Evolutionary conservation across 92 coral and sea anemone species (phyloP), one percentile per base, ranked within the genome.

Genomic region (Epizoanthus illoricatus): DNA sequence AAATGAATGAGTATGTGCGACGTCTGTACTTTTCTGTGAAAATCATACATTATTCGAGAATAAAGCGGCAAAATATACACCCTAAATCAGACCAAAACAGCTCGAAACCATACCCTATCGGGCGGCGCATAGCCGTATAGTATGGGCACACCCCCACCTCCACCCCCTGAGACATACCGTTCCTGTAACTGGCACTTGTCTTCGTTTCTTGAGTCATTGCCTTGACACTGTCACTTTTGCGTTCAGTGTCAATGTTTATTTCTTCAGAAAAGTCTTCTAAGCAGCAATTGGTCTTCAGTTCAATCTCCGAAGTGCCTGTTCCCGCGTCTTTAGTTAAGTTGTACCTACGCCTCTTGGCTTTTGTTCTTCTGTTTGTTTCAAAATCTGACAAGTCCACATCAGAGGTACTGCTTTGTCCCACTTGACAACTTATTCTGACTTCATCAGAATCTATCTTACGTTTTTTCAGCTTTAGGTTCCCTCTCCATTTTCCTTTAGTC

Each of bases 351-450:
- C 82, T 78, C 82, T 78, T 78, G 28, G 71, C 18, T 42, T 42
- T 70, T 5, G 60, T 23, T 63, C 45, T 78, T 8, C 40, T 66
- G 41, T 43, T 78, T 3, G 61, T 42, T 20, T 78, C 71, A 78
- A 78, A 78, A 57, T 78, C 82, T 5, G 82, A 78, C 54, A 78
- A 78, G 52, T 78, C 82, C 61, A 78, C 28, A 63, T 78, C 82
- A 0, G 65, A 49, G 15, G 13, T 49, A 49, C 56, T 49, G 56
- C 56, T 49, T 49, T 49, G 56, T 49, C 15, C 71, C 23, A 55
- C 20, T n/a, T 76, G 56, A 17, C 69, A 76, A 4, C 82, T 59
- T 17, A 69, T 63, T 49, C 59, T 43, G 60, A 63, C 58, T 19
- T 63, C 62, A 49, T 61, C 61, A 20, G 57, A 63, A 7, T 66